These are phyloP conservation scores for Motacilla tschutschensis DNA, from an alignment of 2,113 vertebrate genomes.

Conservation along the genomic window DNA sequence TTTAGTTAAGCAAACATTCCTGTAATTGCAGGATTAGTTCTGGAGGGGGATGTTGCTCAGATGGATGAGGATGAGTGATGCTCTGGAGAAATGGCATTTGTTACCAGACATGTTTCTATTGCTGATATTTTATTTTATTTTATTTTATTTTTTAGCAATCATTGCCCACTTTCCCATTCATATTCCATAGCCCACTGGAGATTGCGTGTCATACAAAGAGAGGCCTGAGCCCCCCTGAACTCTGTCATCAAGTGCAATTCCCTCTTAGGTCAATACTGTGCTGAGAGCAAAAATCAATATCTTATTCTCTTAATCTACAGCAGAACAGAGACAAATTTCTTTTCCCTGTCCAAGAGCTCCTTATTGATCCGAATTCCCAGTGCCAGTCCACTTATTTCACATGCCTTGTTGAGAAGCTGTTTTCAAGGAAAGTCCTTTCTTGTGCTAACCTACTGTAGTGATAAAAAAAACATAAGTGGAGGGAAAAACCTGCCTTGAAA, in stretches of 20 bases:
- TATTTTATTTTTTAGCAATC: not conserved
- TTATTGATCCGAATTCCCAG: not conserved
- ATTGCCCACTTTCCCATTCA: not conserved
- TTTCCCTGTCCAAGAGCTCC: not conserved
- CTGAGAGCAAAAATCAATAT: not conserved
- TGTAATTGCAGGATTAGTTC: slow-evolving; percentile 46
- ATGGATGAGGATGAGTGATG: not conserved
- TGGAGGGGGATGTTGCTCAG: not conserved
- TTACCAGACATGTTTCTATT: not conserved
- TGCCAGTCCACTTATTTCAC: not conserved
- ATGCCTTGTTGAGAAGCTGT: not conserved
- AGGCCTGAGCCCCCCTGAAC: not conserved
- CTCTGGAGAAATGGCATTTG: not conserved
- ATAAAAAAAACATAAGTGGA: not conserved
- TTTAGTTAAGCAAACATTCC: slow-evolving; percentile 8
- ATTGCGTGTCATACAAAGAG: not conserved
- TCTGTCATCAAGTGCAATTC: not conserved
- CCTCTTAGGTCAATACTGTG: not conserved
- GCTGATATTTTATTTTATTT: not conserved
- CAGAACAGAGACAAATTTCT: not conserved
- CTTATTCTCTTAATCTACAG: not conserved
- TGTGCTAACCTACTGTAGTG: not conserved
- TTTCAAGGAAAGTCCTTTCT: not conserved
- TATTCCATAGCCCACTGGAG: not conserved
- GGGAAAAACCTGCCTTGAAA: not conserved